Evolutionary conservation across 2,888 invertebrate species (phyloP).

Genomic region (Apodemia duryi): DNA sequence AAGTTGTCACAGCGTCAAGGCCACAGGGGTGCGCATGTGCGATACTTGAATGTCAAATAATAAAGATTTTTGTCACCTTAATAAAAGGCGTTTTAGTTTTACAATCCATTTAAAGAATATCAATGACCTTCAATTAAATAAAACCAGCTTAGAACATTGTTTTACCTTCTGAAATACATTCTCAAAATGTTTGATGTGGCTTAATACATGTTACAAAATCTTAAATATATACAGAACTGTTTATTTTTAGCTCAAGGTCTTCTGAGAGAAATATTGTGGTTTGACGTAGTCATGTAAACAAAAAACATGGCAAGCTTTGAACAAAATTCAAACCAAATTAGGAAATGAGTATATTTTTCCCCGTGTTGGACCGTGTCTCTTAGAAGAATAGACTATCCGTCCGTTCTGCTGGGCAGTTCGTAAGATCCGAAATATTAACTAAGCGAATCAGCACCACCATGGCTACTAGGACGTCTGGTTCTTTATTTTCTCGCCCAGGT

Average conservation of each 20-base stretch:
- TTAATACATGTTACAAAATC: background rate
- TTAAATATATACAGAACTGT: background rate
- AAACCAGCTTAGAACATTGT: background rate
- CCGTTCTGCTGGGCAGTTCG: no score
- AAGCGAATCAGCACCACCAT: no score
- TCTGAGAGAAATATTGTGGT: background rate
- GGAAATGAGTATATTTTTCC: background rate
- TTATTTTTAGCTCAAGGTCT: background rate
- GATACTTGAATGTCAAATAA: slow-evolving; percentile 55
- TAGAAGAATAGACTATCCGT: no score
- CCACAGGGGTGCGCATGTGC: slow-evolving; percentile 66
- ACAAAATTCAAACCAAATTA: slow-evolving; percentile 2
- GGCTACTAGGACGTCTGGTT: no score
- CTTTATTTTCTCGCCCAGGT: no score
- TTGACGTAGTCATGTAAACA: background rate
- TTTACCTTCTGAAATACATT: background rate
- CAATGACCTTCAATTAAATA: slow-evolving; percentile 6
- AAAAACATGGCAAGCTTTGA: background rate
- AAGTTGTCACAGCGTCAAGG: slow-evolving; percentile 60
- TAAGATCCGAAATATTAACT: no score
- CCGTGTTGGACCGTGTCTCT: no score
- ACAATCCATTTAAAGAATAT: slow-evolving; percentile 18
- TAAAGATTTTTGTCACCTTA: slow-evolving; percentile 46
- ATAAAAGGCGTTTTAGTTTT: slow-evolving; percentile 23
- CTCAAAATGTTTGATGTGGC: background rate